phyloP scores from a whole-genome alignment of 2,888 invertebrate species.

The Branchellion lobata region DNA sequence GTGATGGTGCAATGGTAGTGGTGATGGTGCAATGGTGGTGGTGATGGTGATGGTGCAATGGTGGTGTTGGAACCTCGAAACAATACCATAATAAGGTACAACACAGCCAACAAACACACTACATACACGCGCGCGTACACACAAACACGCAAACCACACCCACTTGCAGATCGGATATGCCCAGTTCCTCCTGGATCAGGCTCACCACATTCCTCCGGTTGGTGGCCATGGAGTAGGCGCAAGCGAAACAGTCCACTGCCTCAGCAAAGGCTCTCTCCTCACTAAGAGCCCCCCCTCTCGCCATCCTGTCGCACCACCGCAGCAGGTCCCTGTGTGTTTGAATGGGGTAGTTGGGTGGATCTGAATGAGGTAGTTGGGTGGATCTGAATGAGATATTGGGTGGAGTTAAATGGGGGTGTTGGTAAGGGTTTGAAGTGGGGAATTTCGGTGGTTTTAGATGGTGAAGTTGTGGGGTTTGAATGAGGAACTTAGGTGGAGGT shows the following conservation, averaged over 20 bases:
- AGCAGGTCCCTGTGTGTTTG: constrained; percentile 77
- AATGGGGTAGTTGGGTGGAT: neutral
- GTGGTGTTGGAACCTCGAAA: too few relatives aligned
- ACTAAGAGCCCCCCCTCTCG: constrained; percentile 65
- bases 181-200: neutral
- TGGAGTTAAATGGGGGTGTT: neutral
- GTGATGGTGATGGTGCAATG: too few relatives aligned
- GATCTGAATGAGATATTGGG: neutral
- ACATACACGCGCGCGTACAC: too few relatives aligned
- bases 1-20: too few relatives aligned
- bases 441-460: too few relatives aligned
- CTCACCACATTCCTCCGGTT: constrained; percentile 61
- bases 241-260: constrained; percentile 86
- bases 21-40: too few relatives aligned
- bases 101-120: too few relatives aligned
- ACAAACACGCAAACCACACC: neutral
- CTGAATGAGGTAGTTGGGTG: neutral
- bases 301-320: constrained; percentile 83
- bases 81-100: too few relatives aligned
- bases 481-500: neutral
- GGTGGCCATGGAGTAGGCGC: constrained; percentile 70
- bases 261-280: constrained; percentile 67
- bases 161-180: neutral
- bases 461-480: too few relatives aligned
- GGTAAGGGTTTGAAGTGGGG: too few relatives aligned